Evolutionary conservation across 2,797 vertebrate genomes (phyloP).

Genomic region (Trachops cirrhosus): DNA sequence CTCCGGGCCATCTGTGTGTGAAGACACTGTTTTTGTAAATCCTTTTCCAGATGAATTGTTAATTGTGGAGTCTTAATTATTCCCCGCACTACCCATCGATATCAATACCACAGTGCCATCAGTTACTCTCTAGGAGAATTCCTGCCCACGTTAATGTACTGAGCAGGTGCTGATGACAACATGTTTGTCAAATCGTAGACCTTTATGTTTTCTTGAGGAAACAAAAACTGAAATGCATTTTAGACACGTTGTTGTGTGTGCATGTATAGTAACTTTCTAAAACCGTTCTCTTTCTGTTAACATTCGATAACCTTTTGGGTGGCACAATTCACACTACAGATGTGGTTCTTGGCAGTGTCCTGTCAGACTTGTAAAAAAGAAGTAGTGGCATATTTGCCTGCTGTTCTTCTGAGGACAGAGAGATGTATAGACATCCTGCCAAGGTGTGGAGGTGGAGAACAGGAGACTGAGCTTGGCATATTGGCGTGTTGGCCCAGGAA

Average conservation of each 20-base stretch:
- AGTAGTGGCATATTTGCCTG: not conserved
- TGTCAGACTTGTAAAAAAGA: not conserved
- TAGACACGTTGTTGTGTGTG: not conserved
- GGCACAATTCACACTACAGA: not conserved
- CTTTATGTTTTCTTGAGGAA: not conserved
- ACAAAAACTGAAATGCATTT: not conserved
- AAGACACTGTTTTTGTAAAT: not conserved
- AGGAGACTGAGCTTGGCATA: accelerated
- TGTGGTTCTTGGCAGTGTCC: not conserved
- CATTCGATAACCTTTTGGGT: not conserved
- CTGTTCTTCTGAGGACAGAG: not conserved
- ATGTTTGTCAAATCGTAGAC: not conserved
- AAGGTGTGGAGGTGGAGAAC: not conserved
- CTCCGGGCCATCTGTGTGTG: not conserved
- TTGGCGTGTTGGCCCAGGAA: not conserved
- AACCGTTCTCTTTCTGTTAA: not conserved
- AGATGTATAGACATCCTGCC: not conserved
- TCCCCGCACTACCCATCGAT: not conserved
- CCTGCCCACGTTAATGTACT: not conserved
- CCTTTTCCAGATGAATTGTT: not conserved
- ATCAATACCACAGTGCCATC: not conserved
- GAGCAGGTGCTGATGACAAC: not conserved
- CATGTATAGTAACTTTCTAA: not conserved
- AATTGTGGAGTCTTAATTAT: not conserved
- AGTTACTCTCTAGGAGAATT: not conserved